Evolutionary conservation across 2,888 invertebrate species (phyloP), one percentile per base, ranked within the genome.

Genomic region (Tetropium fuscum): DNA sequence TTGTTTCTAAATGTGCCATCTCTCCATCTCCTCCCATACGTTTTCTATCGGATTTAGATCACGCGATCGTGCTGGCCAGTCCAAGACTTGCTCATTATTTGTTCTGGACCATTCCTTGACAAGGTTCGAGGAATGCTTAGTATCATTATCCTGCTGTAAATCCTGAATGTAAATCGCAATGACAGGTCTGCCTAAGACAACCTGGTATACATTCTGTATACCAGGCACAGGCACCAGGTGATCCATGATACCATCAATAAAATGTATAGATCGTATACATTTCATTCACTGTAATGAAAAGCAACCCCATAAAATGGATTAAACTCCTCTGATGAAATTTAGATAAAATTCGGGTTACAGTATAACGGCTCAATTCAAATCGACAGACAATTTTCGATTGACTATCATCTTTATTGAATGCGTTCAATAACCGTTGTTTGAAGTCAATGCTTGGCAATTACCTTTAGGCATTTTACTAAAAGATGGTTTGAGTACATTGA

Each of bases 281-380:
- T 13, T n/a, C 6, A 13, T 34, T 13, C 11, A 5, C 5, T 34
- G 5, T 34, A 34, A 34, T 34, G 4, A 34, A 34, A 34, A 34
- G 11, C 34, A 34, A 5, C 41, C 19, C 41, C 22, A 41, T 41
- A 41, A 41, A 16, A 41, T 27, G 27, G 27, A 7, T 3, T 27
- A 6, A 27, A 27, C 6, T 7, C 27, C 27, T 27, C 27, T 6
- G 6, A 3, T 6, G 27, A 6, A 27, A 3, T 27, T 27, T 27
- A n/a, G 2, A 27, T 27, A 27, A 27, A n/a, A 27, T 27, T 3
- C 27, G 7, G 2, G 27, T n/a, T 27, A 3, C 3, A 27, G 27
- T 27, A 27, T 27, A 27, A n/a, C 27, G 27, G n/a, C 3, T n/a
- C 27, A 27, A 7, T n/a, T 3, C 27, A 27, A 27, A 27, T 27